Percentiles rank a stretch among this genome's conserved stretches.
These are phyloP conservation scores for Lottia scabra DNA, from an alignment of 2,888 invertebrate genomes.

Conservation along the genomic window DNA sequence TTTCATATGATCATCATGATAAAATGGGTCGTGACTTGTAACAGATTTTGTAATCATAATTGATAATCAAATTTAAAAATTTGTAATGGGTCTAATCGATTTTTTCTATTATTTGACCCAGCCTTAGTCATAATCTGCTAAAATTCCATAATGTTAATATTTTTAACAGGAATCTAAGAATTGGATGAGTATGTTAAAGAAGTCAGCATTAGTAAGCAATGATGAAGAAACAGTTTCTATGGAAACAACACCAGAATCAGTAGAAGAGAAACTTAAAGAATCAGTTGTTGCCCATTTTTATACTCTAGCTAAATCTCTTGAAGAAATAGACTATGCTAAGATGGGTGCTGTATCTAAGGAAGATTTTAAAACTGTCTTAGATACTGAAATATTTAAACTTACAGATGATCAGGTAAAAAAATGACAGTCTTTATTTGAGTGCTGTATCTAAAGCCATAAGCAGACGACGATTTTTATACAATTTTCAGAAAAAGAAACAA, in stretches of 20 bases:
- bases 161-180: constrained; percentile 46
- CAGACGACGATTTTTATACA: too few relatives aligned
- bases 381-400: constrained; percentile 51
- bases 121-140: too few relatives aligned
- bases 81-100: too few relatives aligned
- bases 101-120: too few relatives aligned
- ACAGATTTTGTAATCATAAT: too few relatives aligned
- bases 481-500: too few relatives aligned
- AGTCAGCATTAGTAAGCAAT: constrained; percentile 17
- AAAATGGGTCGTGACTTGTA: too few relatives aligned
- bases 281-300: constrained; percentile 52
- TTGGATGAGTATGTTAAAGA: constrained; percentile 50
- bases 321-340: constrained; percentile 62
- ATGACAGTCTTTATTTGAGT: too few relatives aligned
- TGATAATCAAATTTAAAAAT: too few relatives aligned
- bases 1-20: too few relatives aligned
- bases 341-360: constrained; percentile 60
- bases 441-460: too few relatives aligned
- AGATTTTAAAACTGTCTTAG: constrained; percentile 50
- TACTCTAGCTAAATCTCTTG: constrained; percentile 51
- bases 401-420: constrained; percentile 60
- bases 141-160: too few relatives aligned
- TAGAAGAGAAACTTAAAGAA: constrained; percentile 56
- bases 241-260: constrained; percentile 48
- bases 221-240: constrained; percentile 23